phyloP scores from a whole-genome alignment of 2,888 invertebrate genomes.

The Nomada ferruginata region DNA sequence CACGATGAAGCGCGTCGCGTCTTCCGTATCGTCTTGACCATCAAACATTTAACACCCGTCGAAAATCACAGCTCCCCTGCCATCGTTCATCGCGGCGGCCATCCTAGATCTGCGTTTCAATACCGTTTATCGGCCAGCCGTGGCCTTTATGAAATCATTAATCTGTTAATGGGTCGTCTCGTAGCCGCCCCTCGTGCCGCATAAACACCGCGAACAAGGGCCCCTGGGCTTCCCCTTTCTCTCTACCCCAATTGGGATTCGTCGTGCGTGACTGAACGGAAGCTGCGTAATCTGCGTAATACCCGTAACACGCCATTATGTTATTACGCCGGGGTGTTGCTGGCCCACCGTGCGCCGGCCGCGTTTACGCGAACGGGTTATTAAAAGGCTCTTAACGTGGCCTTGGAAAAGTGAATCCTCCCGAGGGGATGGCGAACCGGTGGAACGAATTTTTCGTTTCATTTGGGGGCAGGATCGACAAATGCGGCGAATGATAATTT shows the following conservation, averaged over 20 bases:
- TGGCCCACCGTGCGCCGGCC: slow-evolving; percentile 34
- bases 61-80: background rate
- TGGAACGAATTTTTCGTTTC: background rate
- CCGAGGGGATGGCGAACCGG: slow-evolving; percentile 16
- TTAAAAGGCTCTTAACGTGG: slow-evolving; percentile 69
- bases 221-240: slow-evolving; percentile 22
- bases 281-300: slow-evolving; percentile 79
- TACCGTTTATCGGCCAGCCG: slow-evolving; percentile 47
- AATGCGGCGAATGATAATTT: background rate
- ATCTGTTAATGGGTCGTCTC: slow-evolving; percentile 78
- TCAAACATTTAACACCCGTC: too few relatives aligned
- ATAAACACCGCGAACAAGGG: slow-evolving; percentile 60
- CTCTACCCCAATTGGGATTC: slow-evolving; percentile 67
- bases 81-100: background rate
- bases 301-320: slow-evolving; percentile 78
- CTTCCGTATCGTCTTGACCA: background rate
- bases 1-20: too few relatives aligned
- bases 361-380: slow-evolving; percentile 32
- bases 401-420: slow-evolving; percentile 51
- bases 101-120: slow-evolving; percentile 38
- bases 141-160: slow-evolving; percentile 78
- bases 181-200: slow-evolving; percentile 31
- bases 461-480: too few relatives aligned
- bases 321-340: slow-evolving; percentile 77
- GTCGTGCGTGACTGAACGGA: slow-evolving; percentile 78